These are phyloP conservation scores for Anolis carolinensis DNA, from an alignment of 2,113 vertebrate species.

Conservation along the genomic window DNA sequence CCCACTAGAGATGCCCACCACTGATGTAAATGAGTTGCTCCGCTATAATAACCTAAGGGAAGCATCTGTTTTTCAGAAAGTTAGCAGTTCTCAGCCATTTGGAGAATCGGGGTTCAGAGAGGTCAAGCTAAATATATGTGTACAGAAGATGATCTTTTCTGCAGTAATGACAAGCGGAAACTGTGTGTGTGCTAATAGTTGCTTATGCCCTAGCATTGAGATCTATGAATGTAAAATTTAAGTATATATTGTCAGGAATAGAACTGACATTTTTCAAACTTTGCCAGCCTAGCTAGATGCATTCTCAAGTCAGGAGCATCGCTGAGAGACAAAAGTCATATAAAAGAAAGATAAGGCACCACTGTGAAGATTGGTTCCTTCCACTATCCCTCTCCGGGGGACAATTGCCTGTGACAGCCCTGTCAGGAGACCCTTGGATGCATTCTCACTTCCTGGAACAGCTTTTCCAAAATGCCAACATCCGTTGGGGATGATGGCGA, in stretches of 20 bases:
- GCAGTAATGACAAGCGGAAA: not conserved
- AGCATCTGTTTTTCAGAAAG: not conserved
- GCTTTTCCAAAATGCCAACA: slow-evolving; percentile 53
- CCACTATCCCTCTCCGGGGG: slow-evolving; percentile 47
- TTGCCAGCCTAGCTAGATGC: slow-evolving; percentile 5
- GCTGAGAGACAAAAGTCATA: slow-evolving; percentile 33
- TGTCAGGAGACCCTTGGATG: slow-evolving; percentile 40
- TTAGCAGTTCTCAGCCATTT: not conserved
- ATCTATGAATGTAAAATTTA: not conserved
- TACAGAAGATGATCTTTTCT: not conserved
- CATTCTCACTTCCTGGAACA: slow-evolving; percentile 47
- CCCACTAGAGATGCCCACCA: too few relatives aligned
- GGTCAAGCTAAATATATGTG: not conserved
- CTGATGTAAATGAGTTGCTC: not conserved
- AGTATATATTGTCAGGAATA: not conserved
- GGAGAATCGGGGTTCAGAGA: not conserved
- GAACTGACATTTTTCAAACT: slow-evolving; percentile 25
- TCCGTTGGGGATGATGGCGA: slow-evolving; percentile 34
- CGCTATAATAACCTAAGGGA: not conserved
- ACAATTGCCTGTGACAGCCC: slow-evolving; percentile 46
- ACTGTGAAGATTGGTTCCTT: not conserved
- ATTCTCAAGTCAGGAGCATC: slow-evolving; percentile 23
- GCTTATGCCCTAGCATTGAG: not conserved
- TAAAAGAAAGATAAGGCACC: slow-evolving; percentile 45
- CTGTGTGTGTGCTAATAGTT: too few relatives aligned